These are phyloP conservation scores for Lochmaea capreae DNA, from an alignment of 2,888 invertebrate species.

Conservation along the genomic window DNA sequence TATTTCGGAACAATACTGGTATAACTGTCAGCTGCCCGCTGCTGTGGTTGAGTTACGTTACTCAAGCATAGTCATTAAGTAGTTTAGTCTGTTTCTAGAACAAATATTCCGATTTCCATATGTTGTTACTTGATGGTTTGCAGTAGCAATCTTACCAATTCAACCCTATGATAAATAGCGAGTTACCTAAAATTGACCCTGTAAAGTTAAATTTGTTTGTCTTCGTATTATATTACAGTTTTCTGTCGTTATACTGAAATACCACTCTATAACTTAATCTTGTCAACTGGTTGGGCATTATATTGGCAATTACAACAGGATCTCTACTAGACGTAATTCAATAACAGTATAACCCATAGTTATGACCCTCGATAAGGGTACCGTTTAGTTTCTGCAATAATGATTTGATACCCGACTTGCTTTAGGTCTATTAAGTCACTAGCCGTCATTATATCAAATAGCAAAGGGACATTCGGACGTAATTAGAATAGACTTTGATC, in stretches of 20 bases:
- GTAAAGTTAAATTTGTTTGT: too few species aligned
- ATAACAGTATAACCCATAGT: slow-evolving; percentile 43
- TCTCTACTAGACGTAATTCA: slow-evolving; percentile 43
- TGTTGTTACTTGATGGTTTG: too few species aligned
- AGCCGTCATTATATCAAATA: slow-evolving; percentile 23
- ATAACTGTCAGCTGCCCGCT: too few species aligned
- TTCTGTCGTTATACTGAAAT: background rate
- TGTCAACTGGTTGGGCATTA: slow-evolving; percentile 38
- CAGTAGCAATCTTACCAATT: too few species aligned
- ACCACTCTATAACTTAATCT: slow-evolving; percentile 31
- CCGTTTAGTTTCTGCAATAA: slow-evolving; percentile 38
- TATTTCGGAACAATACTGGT: too few species aligned
- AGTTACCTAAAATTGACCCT: too few species aligned
- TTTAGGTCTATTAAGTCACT: slow-evolving; percentile 36
- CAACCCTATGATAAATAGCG: too few species aligned
- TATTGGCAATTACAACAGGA: slow-evolving; percentile 43
- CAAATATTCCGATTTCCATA: too few species aligned
- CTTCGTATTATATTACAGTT: too few species aligned
- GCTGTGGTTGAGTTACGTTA: too few species aligned
- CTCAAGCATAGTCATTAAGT: too few species aligned
- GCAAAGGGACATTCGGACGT: slow-evolving; percentile 22
- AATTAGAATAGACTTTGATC: slow-evolving; percentile 25
- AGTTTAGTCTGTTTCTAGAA: too few species aligned
- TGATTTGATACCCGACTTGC: slow-evolving; percentile 41
- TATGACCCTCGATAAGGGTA: slow-evolving; percentile 44